Percentiles rank a stretch among this genome's conserved stretches.
phyloP scores from a whole-genome alignment of 2,113 vertebrate species.

The Chaetodon auriga region DNA sequence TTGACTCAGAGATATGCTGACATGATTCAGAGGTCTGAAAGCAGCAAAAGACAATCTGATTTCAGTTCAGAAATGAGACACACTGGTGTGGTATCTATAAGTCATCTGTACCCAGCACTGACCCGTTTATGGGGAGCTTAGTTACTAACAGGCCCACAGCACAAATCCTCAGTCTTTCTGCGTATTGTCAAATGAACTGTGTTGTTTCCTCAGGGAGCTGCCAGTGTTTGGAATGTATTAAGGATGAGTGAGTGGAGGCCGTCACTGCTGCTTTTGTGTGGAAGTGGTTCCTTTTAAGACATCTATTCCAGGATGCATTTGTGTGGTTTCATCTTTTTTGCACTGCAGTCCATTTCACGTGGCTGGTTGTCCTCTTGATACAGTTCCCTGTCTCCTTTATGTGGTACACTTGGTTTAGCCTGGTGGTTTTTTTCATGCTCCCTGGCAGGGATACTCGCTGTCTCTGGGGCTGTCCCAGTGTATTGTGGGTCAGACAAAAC shows the following conservation, averaged over 20 bases:
- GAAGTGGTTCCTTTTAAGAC: constrained; percentile 44
- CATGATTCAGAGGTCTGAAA: not conserved
- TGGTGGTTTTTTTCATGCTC: constrained; percentile 21
- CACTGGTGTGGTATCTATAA: not conserved
- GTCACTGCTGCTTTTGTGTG: constrained; percentile 37
- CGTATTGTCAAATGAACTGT: constrained; percentile 6
- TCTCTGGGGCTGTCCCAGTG: constrained; percentile 50
- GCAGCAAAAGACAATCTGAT: not conserved
- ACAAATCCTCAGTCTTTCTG: constrained; percentile 13
- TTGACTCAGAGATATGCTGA: not conserved
- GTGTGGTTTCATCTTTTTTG: constrained; percentile 26
- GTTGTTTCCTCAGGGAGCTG: constrained; percentile 44
- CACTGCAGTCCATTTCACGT: constrained; percentile 9
- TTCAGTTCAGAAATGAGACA: not conserved
- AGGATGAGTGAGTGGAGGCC: constrained; percentile 33
- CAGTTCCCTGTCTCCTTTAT: constrained; percentile 33
- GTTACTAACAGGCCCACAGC: constrained; percentile 20
- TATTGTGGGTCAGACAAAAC: constrained; percentile 76
- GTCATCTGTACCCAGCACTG: constrained; percentile 1
- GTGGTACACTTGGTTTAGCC: constrained; percentile 38
- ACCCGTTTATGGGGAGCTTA: constrained; percentile 1
- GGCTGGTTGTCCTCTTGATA: constrained; percentile 38
- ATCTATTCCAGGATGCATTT: constrained; percentile 42
- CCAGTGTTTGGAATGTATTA: constrained; percentile 35
- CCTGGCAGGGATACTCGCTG: constrained; percentile 37